Conservation (phyloP, 2,797 vertebrate genomes). For the Enteromius afrohamiltoni region DNA sequence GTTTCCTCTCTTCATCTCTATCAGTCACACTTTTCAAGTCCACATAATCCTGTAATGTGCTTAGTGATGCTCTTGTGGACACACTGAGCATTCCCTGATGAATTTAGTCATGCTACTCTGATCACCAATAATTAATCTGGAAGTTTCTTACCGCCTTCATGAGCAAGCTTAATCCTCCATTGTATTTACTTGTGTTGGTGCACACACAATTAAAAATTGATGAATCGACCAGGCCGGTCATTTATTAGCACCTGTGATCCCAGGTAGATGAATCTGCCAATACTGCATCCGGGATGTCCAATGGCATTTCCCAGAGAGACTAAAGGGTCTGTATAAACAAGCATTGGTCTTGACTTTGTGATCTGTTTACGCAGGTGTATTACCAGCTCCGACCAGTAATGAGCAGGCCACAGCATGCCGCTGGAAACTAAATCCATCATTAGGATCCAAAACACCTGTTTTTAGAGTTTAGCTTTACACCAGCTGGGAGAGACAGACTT, state of each 20-base stretch:
- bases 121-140: constrained; percentile 76
- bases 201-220: constrained; percentile 64
- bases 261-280: neutral
- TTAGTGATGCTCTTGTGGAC: constrained; percentile 78
- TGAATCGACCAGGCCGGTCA: constrained; percentile 13
- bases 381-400: constrained; percentile 28
- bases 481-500: constrained; percentile 44
- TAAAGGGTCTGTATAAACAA: constrained; percentile 17
- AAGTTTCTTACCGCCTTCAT: constrained; percentile 72
- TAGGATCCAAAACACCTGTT: constrained; percentile 61
- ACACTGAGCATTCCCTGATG: constrained; percentile 67
- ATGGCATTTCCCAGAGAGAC: neutral
- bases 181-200: constrained; percentile 67
- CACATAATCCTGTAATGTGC: constrained; percentile 77
- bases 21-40: constrained; percentile 70
- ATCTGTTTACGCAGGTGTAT: constrained; percentile 55
- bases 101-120: constrained; percentile 73
- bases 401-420: constrained; percentile 37
- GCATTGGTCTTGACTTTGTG: constrained; percentile 40
- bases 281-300: neutral
- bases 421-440: constrained; percentile 54
- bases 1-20: constrained; percentile 59
- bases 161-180: constrained; percentile 71
- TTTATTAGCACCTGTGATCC: neutral
- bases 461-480: constrained; percentile 44